Base-by-base conservation (phyloP, 2,888 invertebrate genomes). In the Bhutanitis thaidina region DNA sequence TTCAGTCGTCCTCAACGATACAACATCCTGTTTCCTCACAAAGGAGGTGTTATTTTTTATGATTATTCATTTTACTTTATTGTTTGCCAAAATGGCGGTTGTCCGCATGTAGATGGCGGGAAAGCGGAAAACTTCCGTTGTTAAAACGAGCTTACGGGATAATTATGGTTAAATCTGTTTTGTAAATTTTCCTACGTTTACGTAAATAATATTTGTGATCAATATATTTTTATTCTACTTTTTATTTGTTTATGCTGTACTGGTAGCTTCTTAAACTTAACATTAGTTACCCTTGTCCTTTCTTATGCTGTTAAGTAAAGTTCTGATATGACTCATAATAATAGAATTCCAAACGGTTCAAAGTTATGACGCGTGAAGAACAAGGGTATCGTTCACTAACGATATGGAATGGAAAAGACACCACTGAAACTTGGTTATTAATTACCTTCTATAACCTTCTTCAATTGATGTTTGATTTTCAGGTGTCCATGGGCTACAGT, bases 61-160 rank as follows among this genome's bases (percentile, higher is more conserved):
- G 64, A 73, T 77, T 76, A 74, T 75, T 75, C 73, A 69, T 74
- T 76, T 79, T 75, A 71, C 77, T 77, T 71, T 70, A 70, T 71
- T 71, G 69, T 68, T 60, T 53, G 57, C 60, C 66, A 69, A 65
- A 69, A 72, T 69, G 65, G 66, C 55, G 52, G 45, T 53, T 51
- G 51, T 53, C 49, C 38, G 47, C 49, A 34, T 43, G 39, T 45
- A 52, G 45, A 58, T 46, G 45, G 48, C 56, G 59, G 44, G 50
- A 52, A 56, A 51, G 53, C 45, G 52, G 37, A 43, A 49, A 59
- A 64, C 52, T 65, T 65, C 64, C 61, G 59, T 53, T 57, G 51
- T 63, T 64, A 46, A 53, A 54, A 12, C 48, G 50, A 54, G 55
- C 58, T 52, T 58, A 47, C 49, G 57, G 52, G 52, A 62, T 60